Evolutionary conservation across 2,797 vertebrate genomes (phyloP).

Genomic region (Vespertilio murinus): DNA sequence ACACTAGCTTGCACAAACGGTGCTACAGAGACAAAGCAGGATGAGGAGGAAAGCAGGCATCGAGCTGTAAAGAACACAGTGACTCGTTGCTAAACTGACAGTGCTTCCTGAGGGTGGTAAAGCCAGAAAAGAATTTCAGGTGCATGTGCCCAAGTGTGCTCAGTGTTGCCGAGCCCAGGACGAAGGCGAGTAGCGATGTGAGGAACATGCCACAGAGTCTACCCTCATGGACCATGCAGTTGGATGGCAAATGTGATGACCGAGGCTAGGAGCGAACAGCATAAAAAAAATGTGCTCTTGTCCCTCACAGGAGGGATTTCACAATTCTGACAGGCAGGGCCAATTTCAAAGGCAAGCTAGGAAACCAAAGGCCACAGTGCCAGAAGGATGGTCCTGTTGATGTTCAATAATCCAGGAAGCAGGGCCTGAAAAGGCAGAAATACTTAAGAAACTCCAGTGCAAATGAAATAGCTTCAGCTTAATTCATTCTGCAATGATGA

Average conservation of each 20-base stretch:
- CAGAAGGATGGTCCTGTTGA: neutral
- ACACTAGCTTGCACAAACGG: neutral
- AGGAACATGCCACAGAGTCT: neutral
- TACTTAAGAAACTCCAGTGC: neutral
- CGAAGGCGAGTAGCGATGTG: neutral
- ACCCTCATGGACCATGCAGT: neutral
- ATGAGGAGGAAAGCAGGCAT: neutral
- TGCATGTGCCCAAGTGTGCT: rapidly evolving
- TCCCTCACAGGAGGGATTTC: neutral
- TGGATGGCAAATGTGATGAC: neutral
- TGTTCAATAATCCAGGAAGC: neutral
- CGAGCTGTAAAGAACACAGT: neutral
- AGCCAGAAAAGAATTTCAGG: neutral
- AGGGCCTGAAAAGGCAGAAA: neutral
- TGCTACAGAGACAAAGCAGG: neutral
- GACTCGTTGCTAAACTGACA: neutral
- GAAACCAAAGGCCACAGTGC: neutral
- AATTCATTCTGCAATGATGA: neutral
- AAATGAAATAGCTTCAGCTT: neutral
- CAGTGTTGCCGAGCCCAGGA: neutral
- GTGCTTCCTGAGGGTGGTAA: too few relatives aligned
- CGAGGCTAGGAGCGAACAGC: neutral
- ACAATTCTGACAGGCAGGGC: neutral
- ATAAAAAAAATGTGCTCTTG: neutral
- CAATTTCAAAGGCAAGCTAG: neutral